phyloP scores from a whole-genome alignment of 2,113 vertebrate genomes.

The Herpailurus yagouaroundi region DNA sequence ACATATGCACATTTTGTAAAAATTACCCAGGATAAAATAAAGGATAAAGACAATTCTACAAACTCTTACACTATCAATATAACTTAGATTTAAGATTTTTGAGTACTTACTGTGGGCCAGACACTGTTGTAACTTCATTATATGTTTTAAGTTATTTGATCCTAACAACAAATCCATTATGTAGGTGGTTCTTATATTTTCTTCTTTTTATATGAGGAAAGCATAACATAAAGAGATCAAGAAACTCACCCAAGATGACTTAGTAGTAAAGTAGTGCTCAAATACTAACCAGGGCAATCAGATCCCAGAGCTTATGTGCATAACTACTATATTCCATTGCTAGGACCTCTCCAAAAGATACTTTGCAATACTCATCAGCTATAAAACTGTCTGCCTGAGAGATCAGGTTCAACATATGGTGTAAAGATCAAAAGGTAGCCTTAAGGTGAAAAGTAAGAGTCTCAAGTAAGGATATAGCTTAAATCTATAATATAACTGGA shows the following conservation, averaged over 20 bases:
- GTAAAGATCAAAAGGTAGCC: background rate
- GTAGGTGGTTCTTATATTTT: background rate
- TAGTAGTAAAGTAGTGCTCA: background rate
- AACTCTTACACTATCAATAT: background rate
- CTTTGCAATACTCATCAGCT: background rate
- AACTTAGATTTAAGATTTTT: constrained; percentile 22
- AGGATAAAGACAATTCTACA: constrained; percentile 31
- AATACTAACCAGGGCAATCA: background rate
- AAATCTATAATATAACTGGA: background rate
- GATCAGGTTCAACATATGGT: background rate
- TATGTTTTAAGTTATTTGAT: constrained; percentile 7
- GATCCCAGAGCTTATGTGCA: background rate
- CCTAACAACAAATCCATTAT: background rate
- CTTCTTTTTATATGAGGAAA: background rate
- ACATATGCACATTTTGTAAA: constrained; percentile 25
- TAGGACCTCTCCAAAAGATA: background rate
- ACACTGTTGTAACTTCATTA: background rate
- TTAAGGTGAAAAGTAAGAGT: background rate
- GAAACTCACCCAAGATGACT: background rate
- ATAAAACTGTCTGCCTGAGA: background rate
- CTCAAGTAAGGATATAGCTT: background rate
- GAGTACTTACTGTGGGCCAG: background rate
- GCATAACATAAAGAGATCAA: background rate
- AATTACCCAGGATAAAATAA: constrained; percentile 28
- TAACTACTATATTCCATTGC: background rate